phyloP scores from a whole-genome alignment of 2,113 vertebrate species.

The mouse (Mus musculus) region GRCm39 chr2:76924501-76925000 shows the following conservation, averaged over 20 bases:
- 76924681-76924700: slow-evolving; percentile 47
- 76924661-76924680: slow-evolving; percentile 24
- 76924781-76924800: slow-evolving; percentile 59
- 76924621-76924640: slow-evolving; percentile 59
- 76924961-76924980: slow-evolving; percentile 68
- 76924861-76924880: slow-evolving; percentile 15
- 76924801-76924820: slow-evolving; percentile 65
- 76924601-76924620: neutral
- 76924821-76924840: slow-evolving; percentile 48
- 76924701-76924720: slow-evolving; percentile 58
- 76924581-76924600: neutral
- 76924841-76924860: slow-evolving; percentile 64
- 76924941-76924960: slow-evolving; percentile 64
- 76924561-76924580: slow-evolving; percentile 56
- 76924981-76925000: slow-evolving; percentile 58
- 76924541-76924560: slow-evolving; percentile 67
- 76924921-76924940: slow-evolving; percentile 35
- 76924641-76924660: slow-evolving; percentile 60
- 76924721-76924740: slow-evolving; percentile 9
- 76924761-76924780: slow-evolving; percentile 44
- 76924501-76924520: slow-evolving; percentile 9
- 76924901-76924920: fast-evolving
- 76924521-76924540: slow-evolving; percentile 54
- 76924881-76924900: slow-evolving; percentile 56
- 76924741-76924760: slow-evolving; percentile 2